Conservation (phyloP, 2,888 invertebrate genomes). For the Xestia rhomboidea region DNA sequence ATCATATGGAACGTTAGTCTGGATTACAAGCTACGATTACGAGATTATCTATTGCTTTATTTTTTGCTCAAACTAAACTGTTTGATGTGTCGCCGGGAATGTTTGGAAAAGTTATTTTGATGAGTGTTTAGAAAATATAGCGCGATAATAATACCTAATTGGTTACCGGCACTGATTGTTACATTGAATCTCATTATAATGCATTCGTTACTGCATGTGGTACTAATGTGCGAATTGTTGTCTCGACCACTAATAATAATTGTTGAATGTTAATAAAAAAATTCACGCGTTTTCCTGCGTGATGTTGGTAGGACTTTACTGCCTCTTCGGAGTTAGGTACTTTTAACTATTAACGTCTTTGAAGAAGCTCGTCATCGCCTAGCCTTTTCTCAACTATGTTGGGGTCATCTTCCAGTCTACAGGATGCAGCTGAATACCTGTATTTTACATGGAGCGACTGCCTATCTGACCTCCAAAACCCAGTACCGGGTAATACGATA, state of each 20-base stretch:
- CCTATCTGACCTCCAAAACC: no score
- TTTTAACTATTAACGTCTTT: slow-evolving; percentile 10
- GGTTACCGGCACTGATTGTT: slow-evolving; percentile 57
- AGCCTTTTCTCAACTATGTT: no score
- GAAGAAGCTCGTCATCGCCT: no score
- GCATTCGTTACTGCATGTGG: slow-evolving; percentile 59
- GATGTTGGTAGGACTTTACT: slow-evolving; percentile 14
- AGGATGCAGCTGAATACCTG: no score
- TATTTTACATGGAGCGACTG: no score
- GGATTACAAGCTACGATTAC: slow-evolving; percentile 15
- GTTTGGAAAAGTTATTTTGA: slow-evolving; percentile 28
- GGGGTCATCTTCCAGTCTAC: no score
- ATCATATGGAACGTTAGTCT: slow-evolving; percentile 43
- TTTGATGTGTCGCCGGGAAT: slow-evolving; percentile 14
- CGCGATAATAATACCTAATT: slow-evolving; percentile 57
- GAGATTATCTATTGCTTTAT: not conserved
- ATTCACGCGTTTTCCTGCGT: slow-evolving; percentile 37
- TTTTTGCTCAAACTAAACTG: not conserved
- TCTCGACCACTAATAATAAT: slow-evolving; percentile 58
- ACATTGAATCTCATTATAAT: slow-evolving; percentile 60
- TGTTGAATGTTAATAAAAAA: slow-evolving; percentile 55
- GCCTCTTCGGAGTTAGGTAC: not conserved
- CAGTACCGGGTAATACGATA: no score
- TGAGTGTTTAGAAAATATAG: slow-evolving; percentile 55
- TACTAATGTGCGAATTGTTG: slow-evolving; percentile 56